Base-by-base conservation (phyloP, 2,888 invertebrate species). In the Tinea pellionella region DNA sequence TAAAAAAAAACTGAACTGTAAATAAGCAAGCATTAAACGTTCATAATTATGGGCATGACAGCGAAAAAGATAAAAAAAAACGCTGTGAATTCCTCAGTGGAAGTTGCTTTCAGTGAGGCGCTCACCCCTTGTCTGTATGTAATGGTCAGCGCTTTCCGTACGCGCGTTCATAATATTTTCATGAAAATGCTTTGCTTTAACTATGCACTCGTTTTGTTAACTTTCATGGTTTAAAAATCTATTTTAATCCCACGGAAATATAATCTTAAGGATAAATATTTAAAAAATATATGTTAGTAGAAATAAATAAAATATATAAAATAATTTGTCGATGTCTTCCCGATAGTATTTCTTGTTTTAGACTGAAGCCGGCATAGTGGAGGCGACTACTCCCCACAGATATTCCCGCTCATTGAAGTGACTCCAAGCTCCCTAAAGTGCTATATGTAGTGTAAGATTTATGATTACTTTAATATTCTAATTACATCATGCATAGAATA, bases 161-260 rank as follows among this genome's bases (percentile, higher is more conserved):
- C 68, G 68, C 71, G 69, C 70, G 68, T 80, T 80, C 82, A 80
- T 82, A 80, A 82, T 79, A 79, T 78, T 79, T 80, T 73, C 77
- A 82, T 78, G 77, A 76, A 74, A 77, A 75, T 73, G 59, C 59
- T 71, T 69, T 64, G 69, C 71, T 65, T 72, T 78, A 78, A 74
- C 74, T 72, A 65, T 68, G 65, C 64, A 66, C 69, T 71, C 68
- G 11, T 30, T 57, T 29, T 6, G 9, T 9, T 12, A 37, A 37
- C 6, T 37, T 37, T n/a, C 18, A 37, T 37, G 9, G 2, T 37
- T 37, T 37, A 9, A 24, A 24, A 24, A 24, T 24, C n/a, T n/a
- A n/a, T n/a, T n/a, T n/a, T 24, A 24, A 24, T 24, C 24, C 6
- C 24, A 24, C 24, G 24, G 24, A 3, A 24, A 24, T 24, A 24